Evolutionary conservation across 2,888 invertebrate species (phyloP).

Genomic region (Rambutsinella grinnellia): DNA sequence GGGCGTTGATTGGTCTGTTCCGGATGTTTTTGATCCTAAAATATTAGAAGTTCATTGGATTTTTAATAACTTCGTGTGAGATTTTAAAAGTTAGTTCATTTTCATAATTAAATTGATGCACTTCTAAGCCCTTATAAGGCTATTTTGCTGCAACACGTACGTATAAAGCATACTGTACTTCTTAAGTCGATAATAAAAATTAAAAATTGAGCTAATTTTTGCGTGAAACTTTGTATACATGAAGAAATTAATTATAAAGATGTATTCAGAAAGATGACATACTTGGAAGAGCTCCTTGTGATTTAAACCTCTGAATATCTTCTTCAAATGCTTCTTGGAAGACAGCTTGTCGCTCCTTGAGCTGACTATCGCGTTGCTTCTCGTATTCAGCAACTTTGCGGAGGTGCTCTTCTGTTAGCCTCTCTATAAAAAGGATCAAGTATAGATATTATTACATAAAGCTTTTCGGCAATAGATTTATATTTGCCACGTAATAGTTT

Average conservation of each 20-base stretch:
- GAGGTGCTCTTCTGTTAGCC: slow-evolving; percentile 74
- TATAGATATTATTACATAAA: too few species aligned
- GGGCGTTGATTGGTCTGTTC: slow-evolving; percentile 67
- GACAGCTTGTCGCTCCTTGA: slow-evolving; percentile 78
- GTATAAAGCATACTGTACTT: too few species aligned
- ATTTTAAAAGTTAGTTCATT: too few species aligned
- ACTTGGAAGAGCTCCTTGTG: slow-evolving; percentile 76
- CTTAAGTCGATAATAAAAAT: background rate
- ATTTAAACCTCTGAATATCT: slow-evolving; percentile 77
- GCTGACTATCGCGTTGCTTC: slow-evolving; percentile 72
- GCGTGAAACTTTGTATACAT: background rate
- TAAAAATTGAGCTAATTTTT: background rate
- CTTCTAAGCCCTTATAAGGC: too few species aligned
- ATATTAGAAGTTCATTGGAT: too few species aligned
- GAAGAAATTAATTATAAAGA: background rate
- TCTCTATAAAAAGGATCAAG: slow-evolving; percentile 69
- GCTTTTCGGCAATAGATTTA: too few species aligned
- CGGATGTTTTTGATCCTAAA: slow-evolving; percentile 43
- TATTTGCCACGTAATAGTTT: too few species aligned
- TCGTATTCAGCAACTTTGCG: slow-evolving; percentile 74
- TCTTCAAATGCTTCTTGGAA: slow-evolving; percentile 80
- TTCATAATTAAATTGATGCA: too few species aligned
- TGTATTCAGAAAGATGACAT: slow-evolving; percentile 62
- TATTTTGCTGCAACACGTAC: too few species aligned
- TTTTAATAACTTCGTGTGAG: too few species aligned